These are phyloP conservation scores for Cyclophora punctaria DNA, from an alignment of 2,888 invertebrate genomes.

Conservation along the genomic window DNA sequence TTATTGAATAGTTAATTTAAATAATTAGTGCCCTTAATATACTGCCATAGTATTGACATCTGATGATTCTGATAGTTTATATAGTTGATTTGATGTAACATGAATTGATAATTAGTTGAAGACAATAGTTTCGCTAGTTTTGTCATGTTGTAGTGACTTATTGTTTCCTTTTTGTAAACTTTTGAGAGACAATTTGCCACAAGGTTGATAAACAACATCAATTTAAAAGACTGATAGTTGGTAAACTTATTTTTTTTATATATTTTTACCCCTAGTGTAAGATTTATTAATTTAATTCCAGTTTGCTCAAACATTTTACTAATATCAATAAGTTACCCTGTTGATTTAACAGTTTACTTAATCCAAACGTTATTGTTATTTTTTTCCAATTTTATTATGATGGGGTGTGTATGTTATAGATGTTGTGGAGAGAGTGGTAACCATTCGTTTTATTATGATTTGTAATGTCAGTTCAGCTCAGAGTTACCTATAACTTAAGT, in stretches of 20 bases:
- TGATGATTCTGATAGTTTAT: not conserved
- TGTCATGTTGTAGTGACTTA: not conserved
- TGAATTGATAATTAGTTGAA: too few species aligned
- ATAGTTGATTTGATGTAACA: too few species aligned
- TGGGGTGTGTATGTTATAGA: slow-evolving; percentile 1
- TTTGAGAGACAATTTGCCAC: slow-evolving; percentile 69
- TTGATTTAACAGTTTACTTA: slow-evolving; percentile 39
- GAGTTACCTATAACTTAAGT: not conserved
- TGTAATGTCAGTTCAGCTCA: too few species aligned
- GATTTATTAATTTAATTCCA: slow-evolving; percentile 65
- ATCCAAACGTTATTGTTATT: slow-evolving; percentile 10
- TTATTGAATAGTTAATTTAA: slow-evolving; percentile 1
- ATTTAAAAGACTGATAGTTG: slow-evolving; percentile 77
- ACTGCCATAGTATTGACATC: slow-evolving; percentile 14
- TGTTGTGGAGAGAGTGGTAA: not conserved
- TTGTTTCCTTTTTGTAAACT: slow-evolving; percentile 62
- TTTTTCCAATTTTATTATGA: slow-evolving; percentile 4
- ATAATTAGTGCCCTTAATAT: slow-evolving; percentile 8
- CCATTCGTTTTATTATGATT: too few species aligned
- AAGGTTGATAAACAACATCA: slow-evolving; percentile 73
- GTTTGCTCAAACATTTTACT: slow-evolving; percentile 66
- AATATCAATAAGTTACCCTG: slow-evolving; percentile 41
- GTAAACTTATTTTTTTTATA: slow-evolving; percentile 70
- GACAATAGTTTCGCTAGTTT: not conserved
- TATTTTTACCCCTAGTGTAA: slow-evolving; percentile 74